phyloP scores from a whole-genome alignment of 2,113 vertebrate genomes.

The Proterorhinus semilunaris region DNA sequence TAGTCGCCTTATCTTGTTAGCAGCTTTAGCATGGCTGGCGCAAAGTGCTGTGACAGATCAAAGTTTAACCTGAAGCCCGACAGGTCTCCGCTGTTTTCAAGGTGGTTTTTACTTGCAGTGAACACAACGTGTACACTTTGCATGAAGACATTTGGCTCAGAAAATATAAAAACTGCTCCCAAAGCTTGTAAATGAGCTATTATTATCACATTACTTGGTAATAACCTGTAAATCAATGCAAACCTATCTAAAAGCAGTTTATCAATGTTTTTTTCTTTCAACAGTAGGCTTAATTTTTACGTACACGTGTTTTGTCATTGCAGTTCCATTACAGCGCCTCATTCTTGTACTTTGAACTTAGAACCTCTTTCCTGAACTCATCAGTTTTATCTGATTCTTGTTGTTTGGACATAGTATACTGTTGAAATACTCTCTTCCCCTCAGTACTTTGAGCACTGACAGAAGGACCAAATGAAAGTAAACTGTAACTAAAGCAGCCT shows the following conservation, averaged over 20 bases:
- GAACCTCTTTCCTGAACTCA: slow-evolving; percentile 10
- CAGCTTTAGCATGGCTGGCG: slow-evolving; percentile 37
- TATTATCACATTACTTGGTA: neutral
- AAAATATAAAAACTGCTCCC: neutral
- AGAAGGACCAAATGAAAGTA: neutral
- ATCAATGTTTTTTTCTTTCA: neutral
- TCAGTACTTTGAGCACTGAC: neutral
- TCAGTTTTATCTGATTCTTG: neutral
- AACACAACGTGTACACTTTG: no score
- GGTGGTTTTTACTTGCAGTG: neutral
- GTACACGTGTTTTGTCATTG: neutral
- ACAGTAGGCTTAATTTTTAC: no score
- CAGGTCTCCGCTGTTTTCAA: neutral
- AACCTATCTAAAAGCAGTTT: neutral
- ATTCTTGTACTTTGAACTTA: slow-evolving; percentile 44
- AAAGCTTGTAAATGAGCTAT: neutral
- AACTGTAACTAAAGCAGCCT: no score
- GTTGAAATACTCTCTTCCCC: neutral
- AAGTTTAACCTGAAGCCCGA: slow-evolving; percentile 23
- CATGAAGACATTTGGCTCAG: neutral
- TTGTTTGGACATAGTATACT: neutral
- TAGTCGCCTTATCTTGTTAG: slow-evolving; percentile 22
- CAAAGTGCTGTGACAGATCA: slow-evolving; percentile 23
- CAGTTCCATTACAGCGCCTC: slow-evolving; percentile 33
- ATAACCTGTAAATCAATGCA: neutral